Percentiles rank a stretch among this genome's conserved stretches.
phyloP scores from a whole-genome alignment of 1,140 invertebrate genomes.

The Meloidogyne chitwoodi region DNA sequence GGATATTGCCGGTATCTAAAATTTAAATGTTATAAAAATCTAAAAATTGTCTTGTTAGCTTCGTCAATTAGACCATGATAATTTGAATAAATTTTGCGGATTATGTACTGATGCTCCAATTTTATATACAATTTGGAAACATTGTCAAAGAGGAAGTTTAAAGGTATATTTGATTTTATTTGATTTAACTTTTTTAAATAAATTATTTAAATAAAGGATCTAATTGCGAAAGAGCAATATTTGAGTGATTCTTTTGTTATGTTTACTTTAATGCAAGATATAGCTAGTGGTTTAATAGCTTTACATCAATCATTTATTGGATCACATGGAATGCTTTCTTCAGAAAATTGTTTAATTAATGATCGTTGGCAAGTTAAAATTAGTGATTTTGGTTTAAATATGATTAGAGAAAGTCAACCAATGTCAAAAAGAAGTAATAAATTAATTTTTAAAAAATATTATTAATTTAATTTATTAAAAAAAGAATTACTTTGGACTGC shows the following conservation, averaged over 20 bases:
- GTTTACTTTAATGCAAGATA: slow-evolving; percentile 84
- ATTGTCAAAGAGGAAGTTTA: slow-evolving; percentile 76
- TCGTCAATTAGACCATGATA: slow-evolving; percentile 47
- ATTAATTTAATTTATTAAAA: neutral
- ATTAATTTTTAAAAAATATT: no score
- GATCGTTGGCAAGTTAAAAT: slow-evolving; percentile 42
- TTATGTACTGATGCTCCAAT: slow-evolving; percentile 47
- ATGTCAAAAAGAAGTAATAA: slow-evolving; percentile 19
- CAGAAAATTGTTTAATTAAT: slow-evolving; percentile 35
- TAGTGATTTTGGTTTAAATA: slow-evolving; percentile 37
- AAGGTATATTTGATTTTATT: slow-evolving; percentile 63
- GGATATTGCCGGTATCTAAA: no score
- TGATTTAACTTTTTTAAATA: slow-evolving; percentile 82
- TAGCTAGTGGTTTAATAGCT: slow-evolving; percentile 67
- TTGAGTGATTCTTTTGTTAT: slow-evolving; percentile 73
- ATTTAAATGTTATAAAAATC: neutral
- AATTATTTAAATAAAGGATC: slow-evolving; percentile 65
- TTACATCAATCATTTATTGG: slow-evolving; percentile 24
- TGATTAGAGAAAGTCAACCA: slow-evolving; percentile 43
- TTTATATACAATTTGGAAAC: slow-evolving; percentile 71
- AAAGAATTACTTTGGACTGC: slow-evolving; percentile 81
- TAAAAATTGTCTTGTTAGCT: slow-evolving; percentile 11
- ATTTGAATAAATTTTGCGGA: slow-evolving; percentile 71
- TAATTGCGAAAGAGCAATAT: slow-evolving; percentile 84
- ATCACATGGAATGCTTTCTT: slow-evolving; percentile 26